These are phyloP conservation scores for Plectrocnemia conspersa DNA, from an alignment of 1,140 invertebrate species.

Conservation along the genomic window DNA sequence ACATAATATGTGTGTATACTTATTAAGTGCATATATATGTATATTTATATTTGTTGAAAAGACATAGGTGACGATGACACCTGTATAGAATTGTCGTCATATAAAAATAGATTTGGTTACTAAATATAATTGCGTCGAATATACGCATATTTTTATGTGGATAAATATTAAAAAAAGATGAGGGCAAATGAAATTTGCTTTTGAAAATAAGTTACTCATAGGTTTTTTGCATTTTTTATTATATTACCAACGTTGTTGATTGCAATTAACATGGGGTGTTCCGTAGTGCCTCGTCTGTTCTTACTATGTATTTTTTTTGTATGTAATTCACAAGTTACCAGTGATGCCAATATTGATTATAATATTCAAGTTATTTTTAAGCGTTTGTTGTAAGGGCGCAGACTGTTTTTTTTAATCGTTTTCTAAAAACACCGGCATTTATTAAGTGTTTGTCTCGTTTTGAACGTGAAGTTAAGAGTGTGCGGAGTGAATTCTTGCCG, in stretches of 20 bases:
- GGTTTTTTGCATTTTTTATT: conserved; percentile 31
- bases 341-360: conserved; percentile 32
- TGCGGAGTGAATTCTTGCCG: conserved; percentile 15
- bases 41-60: conserved; percentile 3
- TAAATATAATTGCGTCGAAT: neutral
- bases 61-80: conserved; percentile 2
- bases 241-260: conserved; percentile 17
- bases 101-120: neutral
- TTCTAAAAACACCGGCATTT: neutral
- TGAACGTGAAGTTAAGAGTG: too few relatives aligned
- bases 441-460: too few relatives aligned
- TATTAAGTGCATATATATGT: conserved; percentile 1
- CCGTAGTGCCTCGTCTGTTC: conserved; percentile 9
- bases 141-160: conserved; percentile 30
- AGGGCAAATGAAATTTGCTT: conserved; percentile 32
- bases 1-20: too few relatives aligned
- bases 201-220: conserved; percentile 30
- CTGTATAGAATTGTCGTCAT: conserved; percentile 7
- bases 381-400: conserved; percentile 10
- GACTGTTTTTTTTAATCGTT: conserved; percentile 5
- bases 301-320: conserved; percentile 32
- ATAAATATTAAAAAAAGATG: too few relatives aligned
- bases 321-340: conserved; percentile 35
- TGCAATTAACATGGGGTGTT: neutral
- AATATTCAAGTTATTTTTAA: conserved; percentile 22